Conservation (phyloP, 2,888 invertebrate genomes). For the Drosophila monieri region DNA sequence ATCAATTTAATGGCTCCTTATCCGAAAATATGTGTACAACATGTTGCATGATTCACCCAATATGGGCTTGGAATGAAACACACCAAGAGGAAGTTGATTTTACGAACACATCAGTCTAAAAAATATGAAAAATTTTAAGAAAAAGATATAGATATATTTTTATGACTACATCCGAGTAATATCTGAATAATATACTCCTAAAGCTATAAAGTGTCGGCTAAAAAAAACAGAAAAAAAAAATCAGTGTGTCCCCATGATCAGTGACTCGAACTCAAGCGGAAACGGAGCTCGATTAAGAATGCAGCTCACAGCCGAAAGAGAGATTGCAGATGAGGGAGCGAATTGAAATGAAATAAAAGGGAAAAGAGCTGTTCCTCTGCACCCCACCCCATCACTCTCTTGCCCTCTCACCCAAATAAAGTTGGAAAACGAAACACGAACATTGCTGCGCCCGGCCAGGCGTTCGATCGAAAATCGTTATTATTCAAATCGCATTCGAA, state of each 20-base stretch:
- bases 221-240: background rate
- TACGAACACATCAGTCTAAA: background rate
- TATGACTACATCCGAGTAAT: background rate
- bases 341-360: slow-evolving; percentile 53
- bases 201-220: background rate
- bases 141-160: background rate
- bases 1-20: too few species aligned
- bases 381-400: background rate
- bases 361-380: slow-evolving; percentile 50
- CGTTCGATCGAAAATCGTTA: slow-evolving; percentile 52
- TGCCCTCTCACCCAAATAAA: slow-evolving; percentile 3
- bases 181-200: background rate
- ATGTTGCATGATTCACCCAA: too few species aligned
- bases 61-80: background rate
- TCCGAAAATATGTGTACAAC: too few species aligned
- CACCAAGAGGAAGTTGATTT: background rate
- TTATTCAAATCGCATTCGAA: slow-evolving; percentile 61
- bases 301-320: slow-evolving; percentile 51
- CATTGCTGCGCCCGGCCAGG: too few species aligned
- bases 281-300: slow-evolving; percentile 60
- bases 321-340: slow-evolving; percentile 23
- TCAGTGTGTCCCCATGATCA: slow-evolving; percentile 25
- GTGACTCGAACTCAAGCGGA: slow-evolving; percentile 51
- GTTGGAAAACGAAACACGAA: slow-evolving; percentile 39
- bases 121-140: background rate